Percentiles rank a stretch among this genome's conserved stretches.
phyloP scores from a whole-genome alignment of 92 coral and sea anemone genomes.

The Nematostella vectensis region DNA sequence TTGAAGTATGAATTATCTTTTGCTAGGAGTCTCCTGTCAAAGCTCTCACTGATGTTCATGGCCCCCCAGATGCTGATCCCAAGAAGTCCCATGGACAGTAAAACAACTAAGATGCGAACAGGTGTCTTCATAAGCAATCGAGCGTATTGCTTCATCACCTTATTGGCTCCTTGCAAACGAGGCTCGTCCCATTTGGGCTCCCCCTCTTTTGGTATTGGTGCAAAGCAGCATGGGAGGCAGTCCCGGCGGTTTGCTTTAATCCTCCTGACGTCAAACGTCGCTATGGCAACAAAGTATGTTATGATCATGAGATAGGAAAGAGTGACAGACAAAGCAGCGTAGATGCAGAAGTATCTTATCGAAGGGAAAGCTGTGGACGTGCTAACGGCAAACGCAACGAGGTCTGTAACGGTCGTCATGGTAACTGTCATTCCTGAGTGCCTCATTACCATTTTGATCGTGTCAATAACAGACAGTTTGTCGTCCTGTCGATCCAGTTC shows the following conservation, averaged over 20 bases:
- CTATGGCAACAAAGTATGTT: constrained; percentile 63
- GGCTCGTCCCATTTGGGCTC: constrained; percentile 49
- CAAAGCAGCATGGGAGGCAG: constrained; percentile 49
- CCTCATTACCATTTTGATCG: constrained; percentile 58
- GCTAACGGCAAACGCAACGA: constrained; percentile 75
- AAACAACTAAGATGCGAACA: constrained; percentile 25
- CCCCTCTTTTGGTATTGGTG: constrained; percentile 32
- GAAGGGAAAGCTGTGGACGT: constrained; percentile 59
- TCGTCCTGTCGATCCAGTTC: constrained; percentile 46
- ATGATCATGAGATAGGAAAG: constrained; percentile 57
- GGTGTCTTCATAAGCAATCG: constrained; percentile 28
- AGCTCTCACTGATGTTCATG: constrained; percentile 45
- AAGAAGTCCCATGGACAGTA: constrained; percentile 40
- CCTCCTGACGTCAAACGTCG: constrained; percentile 62
- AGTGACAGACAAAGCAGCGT: constrained; percentile 64
- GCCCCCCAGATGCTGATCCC: constrained; percentile 68
- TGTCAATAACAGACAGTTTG: constrained; percentile 38
- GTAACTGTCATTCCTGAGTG: constrained; percentile 68
- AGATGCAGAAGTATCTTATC: constrained; percentile 63
- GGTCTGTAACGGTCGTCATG: constrained; percentile 73
- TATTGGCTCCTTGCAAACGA: constrained; percentile 26
- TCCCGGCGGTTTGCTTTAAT: constrained; percentile 65
- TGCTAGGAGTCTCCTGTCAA: constrained; percentile 50
- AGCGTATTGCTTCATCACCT: constrained; percentile 39
- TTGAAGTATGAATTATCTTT: constrained; percentile 43